Percentiles rank a stretch among this genome's conserved stretches.
phyloP scores from a whole-genome alignment of 2,888 invertebrate species.

The Thysanoteuthis rhombus region DNA sequence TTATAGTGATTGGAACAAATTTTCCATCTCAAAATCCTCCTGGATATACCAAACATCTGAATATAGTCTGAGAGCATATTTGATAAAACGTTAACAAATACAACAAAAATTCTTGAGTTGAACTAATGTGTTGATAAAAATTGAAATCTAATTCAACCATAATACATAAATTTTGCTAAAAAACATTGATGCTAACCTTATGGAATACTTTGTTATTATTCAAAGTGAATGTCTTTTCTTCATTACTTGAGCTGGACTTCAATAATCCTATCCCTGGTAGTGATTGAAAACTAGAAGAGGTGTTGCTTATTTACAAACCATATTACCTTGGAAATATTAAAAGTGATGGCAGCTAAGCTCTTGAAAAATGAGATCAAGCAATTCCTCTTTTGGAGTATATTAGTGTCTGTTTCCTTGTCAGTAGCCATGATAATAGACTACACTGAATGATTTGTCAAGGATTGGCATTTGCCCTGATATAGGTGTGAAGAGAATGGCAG shows the following conservation, averaged over 20 bases:
- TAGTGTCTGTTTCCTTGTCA: neutral
- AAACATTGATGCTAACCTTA: neutral
- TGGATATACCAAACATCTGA: neutral
- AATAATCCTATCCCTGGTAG: neutral
- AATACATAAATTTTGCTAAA: neutral
- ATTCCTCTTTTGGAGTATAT: neutral
- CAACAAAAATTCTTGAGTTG: neutral
- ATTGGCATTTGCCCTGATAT: neutral
- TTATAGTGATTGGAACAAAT: neutral
- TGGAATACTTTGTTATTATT: neutral
- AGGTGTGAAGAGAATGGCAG: neutral
- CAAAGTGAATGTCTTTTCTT: neutral
- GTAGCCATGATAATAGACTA: neutral
- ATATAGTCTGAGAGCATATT: neutral
- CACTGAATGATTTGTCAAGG: neutral
- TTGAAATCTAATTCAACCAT: neutral
- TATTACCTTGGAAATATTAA: conserved; percentile 12
- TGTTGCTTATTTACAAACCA: neutral
- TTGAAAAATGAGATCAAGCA: neutral
- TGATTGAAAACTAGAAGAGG: neutral
- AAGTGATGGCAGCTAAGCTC: neutral
- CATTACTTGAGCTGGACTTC: neutral
- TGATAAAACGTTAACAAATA: neutral
- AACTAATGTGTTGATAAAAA: no score
- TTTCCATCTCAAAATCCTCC: neutral